Evolutionary conservation across 2,888 invertebrate species (phyloP), one percentile per base, ranked within the genome.

Genomic region (Drosophila emarginata): DNA sequence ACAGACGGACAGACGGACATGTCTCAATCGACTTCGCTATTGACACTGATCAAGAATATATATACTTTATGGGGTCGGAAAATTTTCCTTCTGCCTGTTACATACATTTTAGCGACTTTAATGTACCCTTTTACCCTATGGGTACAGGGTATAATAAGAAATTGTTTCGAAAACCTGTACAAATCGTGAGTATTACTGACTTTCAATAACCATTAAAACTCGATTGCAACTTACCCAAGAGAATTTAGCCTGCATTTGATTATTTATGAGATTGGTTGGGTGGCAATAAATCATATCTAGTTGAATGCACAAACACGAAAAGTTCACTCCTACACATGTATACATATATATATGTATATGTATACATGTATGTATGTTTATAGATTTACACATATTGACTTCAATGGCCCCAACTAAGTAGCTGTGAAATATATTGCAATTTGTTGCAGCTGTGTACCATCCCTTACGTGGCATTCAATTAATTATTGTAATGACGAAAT

Each of bases 401-500:
- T 67, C 52, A 60, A 73, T 67, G 67, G 40, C 45, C 67, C 18
- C 74, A 36, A 57, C 71, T 71, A 71, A 74, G 71, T 71, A 74
- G 71, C 71, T 71, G 71, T 60, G 57, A 70, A 63, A 66, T 76
- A 71, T 71, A 75, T 72, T 73, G 73, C 71, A 80, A 73, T 68
- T 73, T 76, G 59, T 63, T 73, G 73, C 82, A 72, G 66, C 66
- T 73, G 72, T 53, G 64, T 56, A 58, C 61, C 4, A 61, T 5
- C 45, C 7, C 14, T 32, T 14, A 36, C 36, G 71, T 62, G 67
- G 57, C 61, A 67, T 66, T 74, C 57, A 86, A 87, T 80, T 80
- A 73, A 78, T 84, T 78, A 71, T 79, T 78, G 74, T 76, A 68
- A 84, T 81, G 72, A 72, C 64, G 58, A 68, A 80, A 80, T 80